Percentiles rank a stretch among this genome's conserved stretches.
Conservation (phyloP, 1,140 invertebrate genomes). For the Drosophila ercepeae region DNA sequence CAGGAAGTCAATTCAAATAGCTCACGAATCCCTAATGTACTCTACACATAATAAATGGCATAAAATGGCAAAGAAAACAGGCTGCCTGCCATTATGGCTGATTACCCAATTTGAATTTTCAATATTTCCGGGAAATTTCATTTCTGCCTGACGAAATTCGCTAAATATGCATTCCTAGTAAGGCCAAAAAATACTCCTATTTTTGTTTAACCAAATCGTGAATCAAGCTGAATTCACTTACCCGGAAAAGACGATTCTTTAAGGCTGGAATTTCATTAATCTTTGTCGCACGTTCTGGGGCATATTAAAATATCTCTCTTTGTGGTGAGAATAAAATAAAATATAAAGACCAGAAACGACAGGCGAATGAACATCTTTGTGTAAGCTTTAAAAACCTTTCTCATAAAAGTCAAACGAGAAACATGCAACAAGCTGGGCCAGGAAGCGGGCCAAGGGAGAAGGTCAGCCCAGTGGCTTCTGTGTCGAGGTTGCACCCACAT, state of each 20-base stretch:
- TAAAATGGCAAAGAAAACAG: slow-evolving; percentile 15
- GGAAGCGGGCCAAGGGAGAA: slow-evolving; percentile 23
- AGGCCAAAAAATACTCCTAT: background rate
- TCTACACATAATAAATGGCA: slow-evolving; percentile 23
- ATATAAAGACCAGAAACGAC: slow-evolving; percentile 15
- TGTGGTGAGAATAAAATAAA: slow-evolving; percentile 46
- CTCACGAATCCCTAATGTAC: slow-evolving; percentile 20
- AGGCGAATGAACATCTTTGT: slow-evolving; percentile 47
- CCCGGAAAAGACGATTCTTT: slow-evolving; percentile 18
- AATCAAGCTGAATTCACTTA: slow-evolving; percentile 8
- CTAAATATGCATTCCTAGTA: background rate
- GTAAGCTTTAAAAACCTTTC: slow-evolving; percentile 64
- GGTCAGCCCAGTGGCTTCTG: slow-evolving; percentile 38
- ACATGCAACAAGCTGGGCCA: slow-evolving; percentile 62
- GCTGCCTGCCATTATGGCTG: slow-evolving; percentile 23
- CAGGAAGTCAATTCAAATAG: slow-evolving; percentile 37
- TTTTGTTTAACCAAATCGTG: background rate
- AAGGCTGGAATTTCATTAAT: slow-evolving; percentile 70
- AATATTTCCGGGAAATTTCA: slow-evolving; percentile 44
- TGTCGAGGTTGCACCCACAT: slow-evolving; percentile 58
- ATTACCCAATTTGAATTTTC: slow-evolving; percentile 53
- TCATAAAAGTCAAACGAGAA: slow-evolving; percentile 51
- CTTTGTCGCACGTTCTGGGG: slow-evolving; percentile 46
- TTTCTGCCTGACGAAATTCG: background rate
- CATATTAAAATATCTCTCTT: slow-evolving; percentile 56